Evolutionary conservation across 2,888 invertebrate species (phyloP), one percentile per base, ranked within the genome.

Genomic region (Pammene aurita): DNA sequence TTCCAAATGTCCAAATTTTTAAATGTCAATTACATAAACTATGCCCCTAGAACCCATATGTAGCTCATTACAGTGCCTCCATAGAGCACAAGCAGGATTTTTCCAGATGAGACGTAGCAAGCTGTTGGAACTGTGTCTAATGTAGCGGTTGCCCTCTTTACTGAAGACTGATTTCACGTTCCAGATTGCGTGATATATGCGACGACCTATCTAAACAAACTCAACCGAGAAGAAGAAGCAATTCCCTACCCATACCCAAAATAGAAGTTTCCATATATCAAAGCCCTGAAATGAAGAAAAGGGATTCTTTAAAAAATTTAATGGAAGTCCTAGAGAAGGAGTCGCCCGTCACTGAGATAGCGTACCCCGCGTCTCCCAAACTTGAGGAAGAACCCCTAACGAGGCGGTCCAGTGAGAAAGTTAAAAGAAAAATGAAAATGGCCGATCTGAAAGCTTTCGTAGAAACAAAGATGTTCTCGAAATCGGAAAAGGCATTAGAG

Each of bases 231-330:
- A 95, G 97, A 81, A 94, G 98, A 64, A 98, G 98, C 80, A 97
- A 97, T 82, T 99, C 98, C 0, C 88, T 98, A 66, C 98, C 99
- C 0, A 97, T 97, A 82, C 97, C 98, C 1, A 97, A 98, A 91
- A 97, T 98, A 71, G 97, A 97, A 87, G 96, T 97, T 0, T 97
- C 97, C 0, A 91, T 97, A 38, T 97, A 96, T 82, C 96, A 96
- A 84, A 96, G 95, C 76, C 95, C 95, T 0, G 96, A 96, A 70
- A 91, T 93, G 26, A 95, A 94, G 78, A 95, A 94, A 73, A 92
- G 93, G 16, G 95, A 95, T 65, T 94, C 94, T 0, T 76, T 94
- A 6, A 96, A 96, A 82, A 96, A 96, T 79, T 95, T 95, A 69
- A 96, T 96, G 71, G 97, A 97, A 83, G 94, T 96, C 5, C 96